A percentile compares a stretch with the other conserved stretches of the same genome.
Conservation (phyloP, 2,797 vertebrate genomes). For the Novumbra hubbsi region DNA sequence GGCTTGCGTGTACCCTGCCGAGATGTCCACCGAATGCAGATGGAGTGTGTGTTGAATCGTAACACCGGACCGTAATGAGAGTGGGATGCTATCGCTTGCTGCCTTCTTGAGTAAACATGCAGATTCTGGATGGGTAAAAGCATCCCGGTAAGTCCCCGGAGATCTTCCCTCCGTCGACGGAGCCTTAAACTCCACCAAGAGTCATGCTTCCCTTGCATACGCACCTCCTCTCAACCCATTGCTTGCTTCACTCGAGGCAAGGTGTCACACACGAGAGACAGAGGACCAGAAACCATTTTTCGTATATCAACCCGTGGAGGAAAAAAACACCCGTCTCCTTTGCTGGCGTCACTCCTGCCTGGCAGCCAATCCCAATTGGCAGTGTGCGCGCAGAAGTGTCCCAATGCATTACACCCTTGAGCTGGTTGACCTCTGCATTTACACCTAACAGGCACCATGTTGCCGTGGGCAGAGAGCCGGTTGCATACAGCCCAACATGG, state of each 20-base stretch:
- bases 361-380: neutral
- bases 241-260: neutral
- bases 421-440: neutral
- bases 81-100: constrained; percentile 59
- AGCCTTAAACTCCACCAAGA: constrained; percentile 15
- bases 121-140: constrained; percentile 57
- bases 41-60: constrained; percentile 62
- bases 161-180: constrained; percentile 51
- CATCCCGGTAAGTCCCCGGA: constrained; percentile 52
- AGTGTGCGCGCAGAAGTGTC: constrained; percentile 4
- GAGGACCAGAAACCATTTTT: constrained; percentile 9
- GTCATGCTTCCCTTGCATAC: constrained; percentile 4
- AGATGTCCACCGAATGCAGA: constrained; percentile 18
- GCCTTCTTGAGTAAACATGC: constrained; percentile 49
- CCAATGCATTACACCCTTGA: neutral
- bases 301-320: constrained; percentile 12
- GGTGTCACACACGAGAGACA: constrained; percentile 18
- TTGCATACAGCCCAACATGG: neutral
- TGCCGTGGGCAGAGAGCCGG: neutral
- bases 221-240: neutral
- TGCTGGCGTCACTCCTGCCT: constrained; percentile 16
- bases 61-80: constrained; percentile 68
- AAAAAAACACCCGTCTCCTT: constrained; percentile 22
- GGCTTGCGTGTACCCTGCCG: constrained; percentile 42
- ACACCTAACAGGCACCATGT: neutral